These are phyloP conservation scores for Mya arenaria DNA, from an alignment of 1,140 invertebrate genomes.

Conservation along the genomic window DNA sequence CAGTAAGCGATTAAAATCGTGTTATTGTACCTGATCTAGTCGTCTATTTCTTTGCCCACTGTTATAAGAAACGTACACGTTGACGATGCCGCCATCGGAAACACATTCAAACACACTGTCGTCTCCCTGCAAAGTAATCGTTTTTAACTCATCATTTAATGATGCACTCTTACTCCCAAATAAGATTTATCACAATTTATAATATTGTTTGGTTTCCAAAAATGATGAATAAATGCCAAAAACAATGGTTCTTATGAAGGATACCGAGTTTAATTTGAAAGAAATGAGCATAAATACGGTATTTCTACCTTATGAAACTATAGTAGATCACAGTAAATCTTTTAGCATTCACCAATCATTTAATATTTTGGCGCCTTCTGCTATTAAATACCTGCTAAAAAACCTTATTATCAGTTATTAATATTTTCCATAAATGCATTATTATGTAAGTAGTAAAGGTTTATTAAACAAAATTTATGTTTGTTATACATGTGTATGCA, in stretches of 20 bases:
- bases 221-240: not conserved
- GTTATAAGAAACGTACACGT: constrained; percentile 66
- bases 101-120: constrained; percentile 93
- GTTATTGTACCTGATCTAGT: constrained; percentile 79
- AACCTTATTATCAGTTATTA: too few relatives aligned
- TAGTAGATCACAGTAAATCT: too few relatives aligned
- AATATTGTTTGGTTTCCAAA: not conserved
- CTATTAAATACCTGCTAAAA: too few relatives aligned
- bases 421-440: too few relatives aligned
- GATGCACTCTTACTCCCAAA: not conserved
- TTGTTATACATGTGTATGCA: too few relatives aligned
- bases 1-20: not conserved
- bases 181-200: not conserved
- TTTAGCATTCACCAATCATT: too few relatives aligned
- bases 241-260: not conserved
- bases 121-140: constrained; percentile 87
- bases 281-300: not conserved
- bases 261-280: not conserved
- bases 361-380: too few relatives aligned
- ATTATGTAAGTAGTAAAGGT: too few relatives aligned
- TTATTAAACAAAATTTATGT: too few relatives aligned
- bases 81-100: constrained; percentile 83
- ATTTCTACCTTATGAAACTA: not conserved
- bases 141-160: too few relatives aligned
- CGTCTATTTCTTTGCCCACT: constrained; percentile 81